Evolutionary conservation across 2,113 vertebrate genomes (phyloP).

Genomic region (Physeter macrocephalus): DNA sequence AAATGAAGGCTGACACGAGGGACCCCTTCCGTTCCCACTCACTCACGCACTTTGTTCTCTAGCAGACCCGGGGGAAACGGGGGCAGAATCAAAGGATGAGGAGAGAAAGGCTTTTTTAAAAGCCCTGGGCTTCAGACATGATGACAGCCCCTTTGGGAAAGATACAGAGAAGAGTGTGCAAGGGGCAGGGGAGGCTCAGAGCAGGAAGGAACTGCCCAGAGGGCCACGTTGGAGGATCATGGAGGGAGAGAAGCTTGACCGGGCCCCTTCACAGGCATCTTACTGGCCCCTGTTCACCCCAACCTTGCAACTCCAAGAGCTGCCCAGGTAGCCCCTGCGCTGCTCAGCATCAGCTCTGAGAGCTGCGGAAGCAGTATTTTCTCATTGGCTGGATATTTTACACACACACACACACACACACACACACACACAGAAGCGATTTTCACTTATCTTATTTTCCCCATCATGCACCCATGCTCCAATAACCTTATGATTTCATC

Average conservation of each 20-base stretch:
- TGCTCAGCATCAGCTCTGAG: not conserved
- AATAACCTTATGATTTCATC: not conserved
- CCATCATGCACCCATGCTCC: rapidly evolving
- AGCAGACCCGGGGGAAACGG: not conserved
- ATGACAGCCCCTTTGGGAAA: constrained; percentile 47
- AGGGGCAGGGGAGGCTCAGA: not conserved
- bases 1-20: rapidly evolving
- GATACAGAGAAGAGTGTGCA: constrained; percentile 23
- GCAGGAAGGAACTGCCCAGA: not conserved
- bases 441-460: not conserved
- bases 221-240: rapidly evolving
- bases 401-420: not conserved
- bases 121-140: constrained; percentile 72
- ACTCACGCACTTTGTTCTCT: not conserved
- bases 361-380: not conserved
- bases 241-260: constrained; percentile 12
- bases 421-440: not conserved
- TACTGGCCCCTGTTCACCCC: not conserved
- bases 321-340: not conserved
- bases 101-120: constrained; percentile 63
- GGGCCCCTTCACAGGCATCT: constrained; percentile 64
- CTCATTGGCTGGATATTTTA: not conserved
- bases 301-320: not conserved
- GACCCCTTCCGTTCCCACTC: rapidly evolving
- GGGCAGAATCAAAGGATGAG: constrained; percentile 17